Conservation (phyloP, 2,888 invertebrate genomes). For the Agrypnus murinus region DNA sequence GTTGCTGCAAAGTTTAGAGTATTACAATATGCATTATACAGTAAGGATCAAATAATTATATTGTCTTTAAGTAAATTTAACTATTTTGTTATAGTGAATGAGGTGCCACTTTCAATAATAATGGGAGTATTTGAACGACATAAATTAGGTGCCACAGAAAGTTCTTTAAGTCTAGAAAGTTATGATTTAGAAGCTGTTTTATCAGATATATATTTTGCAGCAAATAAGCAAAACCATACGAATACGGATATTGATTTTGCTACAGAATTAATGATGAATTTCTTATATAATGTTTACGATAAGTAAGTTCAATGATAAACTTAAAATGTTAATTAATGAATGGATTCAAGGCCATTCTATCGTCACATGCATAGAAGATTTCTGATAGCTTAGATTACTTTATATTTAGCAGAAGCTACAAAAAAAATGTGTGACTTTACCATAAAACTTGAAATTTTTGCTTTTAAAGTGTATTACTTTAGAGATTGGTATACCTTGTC, state of each 20-base stretch:
- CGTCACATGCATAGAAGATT: constrained; percentile 32
- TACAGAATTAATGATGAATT: constrained; percentile 79
- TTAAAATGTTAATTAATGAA: constrained; percentile 29
- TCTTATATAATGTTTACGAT: constrained; percentile 81
- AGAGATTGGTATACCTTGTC: no score
- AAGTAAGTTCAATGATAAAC: constrained; percentile 71
- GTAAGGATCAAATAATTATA: constrained; percentile 72
- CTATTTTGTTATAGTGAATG: constrained; percentile 60
- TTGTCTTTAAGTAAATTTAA: neutral
- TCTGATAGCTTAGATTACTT: no score
- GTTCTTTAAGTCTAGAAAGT: constrained; percentile 78
- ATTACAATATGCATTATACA: constrained; percentile 78
- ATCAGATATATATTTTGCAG: constrained; percentile 83
- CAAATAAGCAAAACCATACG: constrained; percentile 78
- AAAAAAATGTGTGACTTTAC: no score
- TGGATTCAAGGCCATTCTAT: constrained; percentile 7
- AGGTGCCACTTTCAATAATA: constrained; percentile 73
- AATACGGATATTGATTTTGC: constrained; percentile 78
- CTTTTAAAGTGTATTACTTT: no score
- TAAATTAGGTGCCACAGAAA: constrained; percentile 80
- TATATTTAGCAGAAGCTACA: no score
- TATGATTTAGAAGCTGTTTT: constrained; percentile 83
- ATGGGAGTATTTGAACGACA: constrained; percentile 83
- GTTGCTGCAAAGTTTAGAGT: constrained; percentile 82
- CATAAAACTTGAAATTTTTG: no score